phyloP scores from a whole-genome alignment of 2,888 invertebrate genomes.

The Achlya flavicornis region DNA sequence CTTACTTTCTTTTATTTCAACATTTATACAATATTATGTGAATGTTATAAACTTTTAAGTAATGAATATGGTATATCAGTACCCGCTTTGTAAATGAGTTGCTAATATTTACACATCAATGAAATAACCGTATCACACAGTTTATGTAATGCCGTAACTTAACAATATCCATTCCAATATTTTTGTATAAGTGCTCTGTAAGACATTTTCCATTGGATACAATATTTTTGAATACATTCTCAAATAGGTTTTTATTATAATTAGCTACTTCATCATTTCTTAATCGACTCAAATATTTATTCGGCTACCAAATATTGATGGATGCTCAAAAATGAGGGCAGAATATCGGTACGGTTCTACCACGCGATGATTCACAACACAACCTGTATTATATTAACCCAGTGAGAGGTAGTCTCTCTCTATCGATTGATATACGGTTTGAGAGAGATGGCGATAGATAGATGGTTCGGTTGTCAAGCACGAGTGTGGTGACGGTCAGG shows the following conservation, averaged over 20 bases:
- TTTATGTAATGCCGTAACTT: not conserved
- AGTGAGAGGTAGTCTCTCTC: conserved; percentile 18
- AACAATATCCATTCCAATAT: not conserved
- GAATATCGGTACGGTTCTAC: conserved; percentile 30
- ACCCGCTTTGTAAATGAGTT: not conserved
- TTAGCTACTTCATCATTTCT: not conserved
- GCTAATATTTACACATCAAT: not conserved
- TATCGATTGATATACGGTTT: conserved; percentile 16
- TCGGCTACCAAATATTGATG: conserved; percentile 32
- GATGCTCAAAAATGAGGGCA: conserved; percentile 34
- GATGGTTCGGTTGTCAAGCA: conserved; percentile 36
- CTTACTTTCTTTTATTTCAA: no score
- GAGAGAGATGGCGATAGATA: conserved; percentile 31
- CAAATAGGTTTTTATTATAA: no score
- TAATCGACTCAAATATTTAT: conserved; percentile 9
- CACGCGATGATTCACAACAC: conserved; percentile 55
- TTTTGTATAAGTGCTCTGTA: not conserved
- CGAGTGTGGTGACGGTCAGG: conserved; percentile 38
- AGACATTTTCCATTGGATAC: no score
- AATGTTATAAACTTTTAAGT: not conserved
- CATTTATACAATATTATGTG: no score
- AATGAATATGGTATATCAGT: not conserved
- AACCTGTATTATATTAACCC: conserved; percentile 32
- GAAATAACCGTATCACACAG: not conserved
- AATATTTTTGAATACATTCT: no score